These are phyloP conservation scores for Embiotoca jacksoni DNA, from an alignment of 2,113 vertebrate species.

Conservation along the genomic window DNA sequence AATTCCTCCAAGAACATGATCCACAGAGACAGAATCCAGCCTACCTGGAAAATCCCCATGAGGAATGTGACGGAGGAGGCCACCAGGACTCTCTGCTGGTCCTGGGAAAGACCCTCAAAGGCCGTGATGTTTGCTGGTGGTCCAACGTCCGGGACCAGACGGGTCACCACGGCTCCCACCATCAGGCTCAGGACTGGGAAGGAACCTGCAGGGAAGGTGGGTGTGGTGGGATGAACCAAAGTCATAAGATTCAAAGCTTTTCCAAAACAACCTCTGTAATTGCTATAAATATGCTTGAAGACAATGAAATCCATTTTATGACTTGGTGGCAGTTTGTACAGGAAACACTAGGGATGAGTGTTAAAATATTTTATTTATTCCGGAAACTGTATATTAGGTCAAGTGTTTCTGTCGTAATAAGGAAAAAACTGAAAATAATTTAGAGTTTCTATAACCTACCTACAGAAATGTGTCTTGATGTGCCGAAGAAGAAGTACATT, in stretches of 20 bases:
- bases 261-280: not conserved
- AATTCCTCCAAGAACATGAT: not conserved
- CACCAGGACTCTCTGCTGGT: constrained; percentile 85
- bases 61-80: constrained; percentile 92
- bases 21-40: not conserved
- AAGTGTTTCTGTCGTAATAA: not conserved
- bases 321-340: not conserved
- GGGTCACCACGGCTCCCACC: constrained; percentile 88
- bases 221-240: not conserved
- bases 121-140: constrained; percentile 44
- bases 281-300: not conserved
- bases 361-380: too few relatives aligned
- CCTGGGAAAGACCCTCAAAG: constrained; percentile 67
- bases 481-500: constrained; percentile 92
- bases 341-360: too few relatives aligned
- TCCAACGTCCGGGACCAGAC: constrained; percentile 71
- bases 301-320: not conserved
- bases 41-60: constrained; percentile 81
- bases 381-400: too few relatives aligned
- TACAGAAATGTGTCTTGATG: constrained; percentile 92
- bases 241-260: not conserved
- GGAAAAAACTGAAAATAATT: not conserved
- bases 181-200: constrained; percentile 94
- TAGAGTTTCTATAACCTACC: constrained; percentile 82
- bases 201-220: constrained; percentile 80